These are phyloP conservation scores for Sycophila sp. DNA, from an alignment of 1,140 invertebrate species.

Conservation along the genomic window DNA sequence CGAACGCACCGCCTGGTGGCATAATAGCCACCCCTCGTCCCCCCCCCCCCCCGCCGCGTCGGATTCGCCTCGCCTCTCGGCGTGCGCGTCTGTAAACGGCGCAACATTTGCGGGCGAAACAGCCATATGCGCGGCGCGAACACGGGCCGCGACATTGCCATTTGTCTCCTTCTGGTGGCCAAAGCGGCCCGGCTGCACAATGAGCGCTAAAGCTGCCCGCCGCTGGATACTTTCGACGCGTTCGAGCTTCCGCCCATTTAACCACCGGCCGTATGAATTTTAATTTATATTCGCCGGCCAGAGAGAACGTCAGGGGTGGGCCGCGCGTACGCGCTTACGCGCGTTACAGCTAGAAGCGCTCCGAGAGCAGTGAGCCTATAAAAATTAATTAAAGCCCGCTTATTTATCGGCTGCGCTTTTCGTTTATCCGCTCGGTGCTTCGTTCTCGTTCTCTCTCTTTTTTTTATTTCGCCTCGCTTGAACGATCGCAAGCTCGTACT, in stretches of 20 bases:
- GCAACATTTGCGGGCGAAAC: slow-evolving; percentile 18
- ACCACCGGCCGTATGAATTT: slow-evolving; percentile 14
- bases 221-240: not conserved
- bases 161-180: slow-evolving; percentile 21
- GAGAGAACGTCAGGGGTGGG: no score
- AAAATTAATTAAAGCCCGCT: slow-evolving; percentile 21
- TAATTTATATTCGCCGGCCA: slow-evolving; percentile 29
- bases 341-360: not conserved
- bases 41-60: not conserved
- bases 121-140: slow-evolving; percentile 24
- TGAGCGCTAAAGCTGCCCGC: no score
- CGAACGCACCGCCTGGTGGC: not conserved
- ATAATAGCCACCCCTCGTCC: not conserved
- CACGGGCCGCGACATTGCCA: slow-evolving; percentile 19
- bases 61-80: not conserved
- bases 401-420: slow-evolving; percentile 5
- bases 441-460: not conserved
- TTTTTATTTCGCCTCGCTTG: not conserved
- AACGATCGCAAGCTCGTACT: no score
- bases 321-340: not conserved
- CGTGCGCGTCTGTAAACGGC: not conserved
- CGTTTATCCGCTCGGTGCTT: no score
- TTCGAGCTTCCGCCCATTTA: slow-evolving; percentile 14
- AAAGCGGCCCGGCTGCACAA: not conserved
- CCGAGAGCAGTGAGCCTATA: not conserved